Evolutionary conservation across 1,140 invertebrate species (phyloP).

Genomic region (Ptiloglossa arizonensis): DNA sequence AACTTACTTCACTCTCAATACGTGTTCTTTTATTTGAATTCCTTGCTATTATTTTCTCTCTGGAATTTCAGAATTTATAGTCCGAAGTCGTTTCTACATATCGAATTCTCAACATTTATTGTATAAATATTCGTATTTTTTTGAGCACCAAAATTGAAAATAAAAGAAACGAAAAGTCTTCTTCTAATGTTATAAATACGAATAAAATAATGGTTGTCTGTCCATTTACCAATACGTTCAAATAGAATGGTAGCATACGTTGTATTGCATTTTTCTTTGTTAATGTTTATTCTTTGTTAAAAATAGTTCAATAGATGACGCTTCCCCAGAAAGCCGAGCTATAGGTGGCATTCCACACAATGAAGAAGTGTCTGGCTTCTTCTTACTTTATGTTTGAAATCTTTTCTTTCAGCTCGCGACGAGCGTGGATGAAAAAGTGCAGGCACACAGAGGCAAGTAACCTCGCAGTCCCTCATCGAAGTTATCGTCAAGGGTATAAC

Average conservation of each 20-base stretch:
- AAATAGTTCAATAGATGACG: not conserved
- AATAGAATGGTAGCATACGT: not conserved
- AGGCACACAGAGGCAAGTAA: not conserved
- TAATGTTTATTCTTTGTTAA: not conserved
- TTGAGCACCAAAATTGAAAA: too few relatives aligned
- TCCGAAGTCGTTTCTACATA: not conserved
- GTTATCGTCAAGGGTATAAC: slow-evolving; percentile 20
- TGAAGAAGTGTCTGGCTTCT: not conserved
- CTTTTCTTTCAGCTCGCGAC: not conserved
- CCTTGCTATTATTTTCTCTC: not conserved
- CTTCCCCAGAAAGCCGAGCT: not conserved
- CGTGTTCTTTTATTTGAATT: not conserved
- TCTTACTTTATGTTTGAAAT: not conserved
- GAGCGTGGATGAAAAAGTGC: slow-evolving; percentile 17
- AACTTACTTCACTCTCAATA: not conserved
- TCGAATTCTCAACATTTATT: too few relatives aligned
- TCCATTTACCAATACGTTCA: too few relatives aligned
- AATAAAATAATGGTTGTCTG: too few relatives aligned
- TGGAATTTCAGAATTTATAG: not conserved
- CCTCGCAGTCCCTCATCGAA: slow-evolving; percentile 3
- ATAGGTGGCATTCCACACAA: not conserved
- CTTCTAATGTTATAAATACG: too few relatives aligned
- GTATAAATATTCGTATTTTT: too few relatives aligned
- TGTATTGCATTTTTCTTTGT: not conserved
- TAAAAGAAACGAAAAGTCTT: too few relatives aligned